Evolutionary conservation across 1,140 invertebrate species (phyloP), one percentile per base, ranked within the genome.

Genomic region (Proales similis): DNA sequence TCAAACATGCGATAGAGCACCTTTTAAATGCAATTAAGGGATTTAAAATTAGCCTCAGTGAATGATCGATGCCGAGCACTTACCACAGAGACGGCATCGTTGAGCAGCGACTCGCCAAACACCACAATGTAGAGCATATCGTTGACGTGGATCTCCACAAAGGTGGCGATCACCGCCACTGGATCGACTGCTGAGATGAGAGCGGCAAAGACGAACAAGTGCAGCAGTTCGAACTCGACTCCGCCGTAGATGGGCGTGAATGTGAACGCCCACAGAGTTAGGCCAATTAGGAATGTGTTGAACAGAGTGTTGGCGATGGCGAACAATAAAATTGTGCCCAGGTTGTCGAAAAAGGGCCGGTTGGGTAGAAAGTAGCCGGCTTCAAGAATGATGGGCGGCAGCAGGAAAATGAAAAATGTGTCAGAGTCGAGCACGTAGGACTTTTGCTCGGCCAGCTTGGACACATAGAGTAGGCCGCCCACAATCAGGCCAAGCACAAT

Each of bases 71-170:
- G n/a, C n/a, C n/a, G n/a, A n/a, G n/a, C n/a, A n/a, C n/a, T n/a
- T n/a, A n/a, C 75, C 68, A 77, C 74, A 39, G 75, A 74, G 11
- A 77, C 74, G 7, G 74, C 76, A 68, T 77, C 80, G 77, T 99
- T 98, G 39, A 99, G 81, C 61, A 99, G 79, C 20, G 90, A 95
- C 75, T 99, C 94, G 32, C 94, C 94, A 78, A 99, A 99, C 6
- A 99, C 92, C 49, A 98, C 89, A 71, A 98, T 97, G 74, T 97
- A 97, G 39, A 99, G 81, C 66, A 96, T 87, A 79, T 98, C 92
- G 76, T 98, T 93, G 65, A 99, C 93, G 70, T 81, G 92, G 64
- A 98, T 93, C 77, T 98, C 94, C 77, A 98, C 92, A 76, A 99
- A 99, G 17, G 98, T 91, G 22, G 94, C 93, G 26, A 99, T 76